phyloP scores from a whole-genome alignment of 2,888 invertebrate genomes.

The Leucophenga montana region DNA sequence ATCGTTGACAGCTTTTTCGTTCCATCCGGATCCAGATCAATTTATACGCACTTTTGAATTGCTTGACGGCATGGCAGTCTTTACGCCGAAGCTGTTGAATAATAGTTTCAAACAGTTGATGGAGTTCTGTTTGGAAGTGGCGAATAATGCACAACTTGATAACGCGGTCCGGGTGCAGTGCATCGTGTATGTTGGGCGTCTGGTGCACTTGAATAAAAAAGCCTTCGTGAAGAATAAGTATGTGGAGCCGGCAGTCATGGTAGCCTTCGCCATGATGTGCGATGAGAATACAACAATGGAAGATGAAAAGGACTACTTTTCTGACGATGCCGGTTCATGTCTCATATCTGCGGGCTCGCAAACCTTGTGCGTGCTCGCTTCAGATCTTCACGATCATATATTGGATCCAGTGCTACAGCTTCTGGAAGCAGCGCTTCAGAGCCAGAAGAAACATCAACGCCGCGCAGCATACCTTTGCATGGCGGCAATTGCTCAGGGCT shows the following conservation, averaged over 20 bases:
- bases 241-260: constrained; percentile 79
- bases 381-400: constrained; percentile 84
- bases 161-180: constrained; percentile 80
- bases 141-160: constrained; percentile 76
- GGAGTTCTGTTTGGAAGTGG: constrained; percentile 79
- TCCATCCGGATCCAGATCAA: constrained; percentile 75
- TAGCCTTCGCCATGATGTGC: constrained; percentile 82
- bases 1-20: constrained; percentile 77
- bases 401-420: constrained; percentile 80
- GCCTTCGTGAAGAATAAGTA: constrained; percentile 80
- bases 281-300: constrained; percentile 68
- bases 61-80: constrained; percentile 70
- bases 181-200: constrained; percentile 79
- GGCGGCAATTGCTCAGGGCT: constrained; percentile 85
- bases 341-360: constrained; percentile 82
- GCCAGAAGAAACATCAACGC: constrained; percentile 77
- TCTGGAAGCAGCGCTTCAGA: constrained; percentile 79
- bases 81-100: constrained; percentile 68
- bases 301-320: constrained; percentile 79
- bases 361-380: constrained; percentile 82
- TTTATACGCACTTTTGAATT: constrained; percentile 71
- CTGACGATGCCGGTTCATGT: constrained; percentile 78
- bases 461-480: constrained; percentile 83
- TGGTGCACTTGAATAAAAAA: constrained; percentile 82
- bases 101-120: constrained; percentile 79